phyloP scores from a whole-genome alignment of 2,888 invertebrate genomes.

The Achlya flavicornis region DNA sequence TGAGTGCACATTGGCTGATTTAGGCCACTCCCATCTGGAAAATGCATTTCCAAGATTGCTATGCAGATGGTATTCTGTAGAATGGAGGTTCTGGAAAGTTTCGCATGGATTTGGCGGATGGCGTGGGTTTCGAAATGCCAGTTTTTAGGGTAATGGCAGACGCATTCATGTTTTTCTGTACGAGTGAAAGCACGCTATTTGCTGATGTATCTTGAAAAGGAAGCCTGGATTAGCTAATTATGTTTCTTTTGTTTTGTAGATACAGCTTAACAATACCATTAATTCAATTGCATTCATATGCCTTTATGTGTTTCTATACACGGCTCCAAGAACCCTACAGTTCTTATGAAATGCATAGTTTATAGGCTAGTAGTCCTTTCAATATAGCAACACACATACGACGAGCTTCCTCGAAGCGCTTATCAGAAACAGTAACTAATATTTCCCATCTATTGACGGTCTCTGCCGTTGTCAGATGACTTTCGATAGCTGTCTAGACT shows the following conservation, averaged over 20 bases:
- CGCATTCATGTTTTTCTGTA: conserved; percentile 30
- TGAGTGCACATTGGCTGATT: conserved; percentile 83
- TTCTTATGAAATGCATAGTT: no score
- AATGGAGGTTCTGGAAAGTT: conserved; percentile 60
- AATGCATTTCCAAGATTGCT: conserved; percentile 83
- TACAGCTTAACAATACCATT: background rate
- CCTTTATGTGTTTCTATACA: background rate
- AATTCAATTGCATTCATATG: no score
- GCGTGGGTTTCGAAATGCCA: conserved; percentile 39
- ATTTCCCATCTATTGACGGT: no score
- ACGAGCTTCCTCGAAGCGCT: no score
- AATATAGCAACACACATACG: no score
- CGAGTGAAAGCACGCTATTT: background rate
- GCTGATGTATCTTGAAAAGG: conserved; percentile 18
- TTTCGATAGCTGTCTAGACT: no score
- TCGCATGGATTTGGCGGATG: conserved; percentile 49
- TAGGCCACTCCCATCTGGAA: conserved; percentile 77
- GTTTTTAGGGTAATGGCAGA: conserved; percentile 65
- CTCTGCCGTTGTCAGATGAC: no score
- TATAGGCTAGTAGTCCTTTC: no score
- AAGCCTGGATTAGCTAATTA: conserved; percentile 17
- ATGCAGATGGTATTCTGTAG: conserved; percentile 72
- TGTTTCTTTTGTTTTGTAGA: background rate
- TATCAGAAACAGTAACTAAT: no score
- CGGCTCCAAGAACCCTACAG: no score